These are phyloP conservation scores for Drosophila sechellia DNA, from an alignment of 1,140 invertebrate genomes.

Conservation along the genomic window DNA sequence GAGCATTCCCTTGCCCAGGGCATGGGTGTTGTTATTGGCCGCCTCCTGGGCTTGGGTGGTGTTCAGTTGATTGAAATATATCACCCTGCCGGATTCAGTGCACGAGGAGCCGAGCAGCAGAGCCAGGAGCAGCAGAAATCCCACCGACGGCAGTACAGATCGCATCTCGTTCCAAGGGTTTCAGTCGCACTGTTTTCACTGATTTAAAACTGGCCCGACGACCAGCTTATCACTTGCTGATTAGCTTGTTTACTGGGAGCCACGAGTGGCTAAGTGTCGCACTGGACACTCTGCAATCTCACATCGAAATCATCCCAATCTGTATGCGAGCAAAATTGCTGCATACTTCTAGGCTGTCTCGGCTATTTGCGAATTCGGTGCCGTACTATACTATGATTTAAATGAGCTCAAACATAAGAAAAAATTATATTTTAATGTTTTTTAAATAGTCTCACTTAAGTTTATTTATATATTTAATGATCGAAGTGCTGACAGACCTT, in stretches of 20 bases:
- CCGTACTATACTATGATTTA: too few species aligned
- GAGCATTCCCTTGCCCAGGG: constrained; percentile 59
- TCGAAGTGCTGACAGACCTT: constrained; percentile 49
- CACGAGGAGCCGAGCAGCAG: constrained; percentile 8
- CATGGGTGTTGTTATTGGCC: background rate
- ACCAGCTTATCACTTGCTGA: constrained; percentile 31
- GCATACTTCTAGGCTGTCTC: constrained; percentile 22
- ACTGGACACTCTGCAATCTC: constrained; percentile 11
- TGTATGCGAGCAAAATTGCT: background rate
- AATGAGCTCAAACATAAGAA: too few species aligned
- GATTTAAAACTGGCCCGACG: constrained; percentile 3
- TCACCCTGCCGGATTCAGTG: constrained; percentile 45
- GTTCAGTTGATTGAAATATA: constrained; percentile 54
- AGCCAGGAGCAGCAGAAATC: constrained; percentile 2
- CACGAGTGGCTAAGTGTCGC: background rate
- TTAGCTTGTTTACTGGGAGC: constrained; percentile 28
- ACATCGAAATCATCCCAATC: background rate
- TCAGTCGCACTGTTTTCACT: constrained; percentile 10
- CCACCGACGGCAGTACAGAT: constrained; percentile 1
- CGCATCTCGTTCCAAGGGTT: constrained; percentile 34
- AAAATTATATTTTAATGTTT: too few species aligned
- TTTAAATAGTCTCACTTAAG: too few species aligned
- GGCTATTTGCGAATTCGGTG: background rate
- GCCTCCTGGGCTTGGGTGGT: constrained; percentile 6
- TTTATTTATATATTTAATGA: background rate